Evolutionary conservation across 2,797 vertebrate species (phyloP).

Genomic region (Heterohyrax brucei): DNA sequence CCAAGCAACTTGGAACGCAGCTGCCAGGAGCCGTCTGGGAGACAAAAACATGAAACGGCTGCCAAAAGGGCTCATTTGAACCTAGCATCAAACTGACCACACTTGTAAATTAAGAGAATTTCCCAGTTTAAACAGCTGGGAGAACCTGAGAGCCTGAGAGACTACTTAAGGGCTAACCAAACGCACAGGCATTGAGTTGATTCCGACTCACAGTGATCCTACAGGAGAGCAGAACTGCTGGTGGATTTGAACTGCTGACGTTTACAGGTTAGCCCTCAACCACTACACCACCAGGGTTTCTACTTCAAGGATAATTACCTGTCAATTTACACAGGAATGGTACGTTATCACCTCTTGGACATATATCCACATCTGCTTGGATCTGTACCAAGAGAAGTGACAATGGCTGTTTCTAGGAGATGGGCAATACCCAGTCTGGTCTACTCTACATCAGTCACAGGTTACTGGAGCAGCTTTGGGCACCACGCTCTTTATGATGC

Average conservation of each 20-base stretch:
- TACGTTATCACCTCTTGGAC: background rate
- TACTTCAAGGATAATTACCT: background rate
- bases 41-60: background rate
- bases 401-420: background rate
- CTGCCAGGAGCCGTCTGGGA: background rate
- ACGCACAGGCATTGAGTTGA: no score
- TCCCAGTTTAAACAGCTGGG: background rate
- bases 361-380: background rate
- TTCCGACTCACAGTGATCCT: no score
- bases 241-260: no score
- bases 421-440: background rate
- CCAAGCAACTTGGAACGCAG: background rate
- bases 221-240: no score
- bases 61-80: background rate
- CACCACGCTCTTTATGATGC: background rate
- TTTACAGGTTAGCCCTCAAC: no score
- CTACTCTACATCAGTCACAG: background rate
- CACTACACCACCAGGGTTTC: no score
- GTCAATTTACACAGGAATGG: background rate
- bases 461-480: background rate
- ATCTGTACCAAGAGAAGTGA: background rate
- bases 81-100: background rate
- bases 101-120: no score
- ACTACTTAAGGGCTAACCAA: background rate
- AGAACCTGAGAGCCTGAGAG: background rate